These are phyloP conservation scores for Gyps fulvus DNA, from an alignment of 2,113 vertebrate genomes.

Conservation along the genomic window DNA sequence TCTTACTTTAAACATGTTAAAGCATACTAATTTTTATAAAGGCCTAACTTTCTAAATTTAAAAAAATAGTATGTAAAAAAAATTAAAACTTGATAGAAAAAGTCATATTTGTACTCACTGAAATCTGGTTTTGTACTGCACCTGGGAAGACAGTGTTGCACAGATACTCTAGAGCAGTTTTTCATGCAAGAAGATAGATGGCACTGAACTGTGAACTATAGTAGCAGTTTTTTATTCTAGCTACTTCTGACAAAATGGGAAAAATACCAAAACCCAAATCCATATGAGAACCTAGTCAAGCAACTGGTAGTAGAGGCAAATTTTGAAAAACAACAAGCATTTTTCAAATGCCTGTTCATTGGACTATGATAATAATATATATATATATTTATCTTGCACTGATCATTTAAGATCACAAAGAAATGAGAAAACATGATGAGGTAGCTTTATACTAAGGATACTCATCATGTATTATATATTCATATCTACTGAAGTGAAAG, in stretches of 20 bases:
- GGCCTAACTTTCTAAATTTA: background rate
- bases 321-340: background rate
- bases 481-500: background rate
- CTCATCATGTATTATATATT: background rate
- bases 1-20: background rate
- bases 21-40: background rate
- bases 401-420: background rate
- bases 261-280: background rate
- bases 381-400: background rate
- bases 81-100: background rate
- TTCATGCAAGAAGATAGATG: background rate
- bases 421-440: slow-evolving; percentile 10
- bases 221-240: background rate
- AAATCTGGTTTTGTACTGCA: background rate
- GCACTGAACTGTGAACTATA: background rate
- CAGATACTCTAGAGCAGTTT: background rate
- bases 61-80: background rate
- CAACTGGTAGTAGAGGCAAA: background rate
- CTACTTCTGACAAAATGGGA: background rate
- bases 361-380: background rate
- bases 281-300: background rate
- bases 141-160: background rate
- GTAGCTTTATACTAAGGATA: background rate
- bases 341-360: background rate
- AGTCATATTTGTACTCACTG: background rate